Conservation (phyloP, 2,113 vertebrate genomes). For the Irena cyanogastra region DNA sequence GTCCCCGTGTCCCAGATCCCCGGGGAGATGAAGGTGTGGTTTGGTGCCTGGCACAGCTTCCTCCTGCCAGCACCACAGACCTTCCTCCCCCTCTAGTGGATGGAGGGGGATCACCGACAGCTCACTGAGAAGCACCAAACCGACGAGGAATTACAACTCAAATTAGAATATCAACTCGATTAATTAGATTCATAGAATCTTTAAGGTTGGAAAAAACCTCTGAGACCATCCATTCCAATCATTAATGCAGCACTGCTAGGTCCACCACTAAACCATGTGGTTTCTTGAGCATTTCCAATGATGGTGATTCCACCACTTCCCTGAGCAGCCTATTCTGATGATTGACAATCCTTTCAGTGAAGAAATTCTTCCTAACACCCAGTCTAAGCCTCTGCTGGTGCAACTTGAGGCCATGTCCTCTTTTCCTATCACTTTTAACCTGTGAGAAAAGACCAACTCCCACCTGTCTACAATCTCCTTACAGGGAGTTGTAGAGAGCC, state of each 20-base stretch:
- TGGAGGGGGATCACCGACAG: background rate
- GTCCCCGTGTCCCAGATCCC: background rate
- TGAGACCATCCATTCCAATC: background rate
- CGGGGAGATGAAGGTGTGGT: background rate
- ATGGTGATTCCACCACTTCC: background rate
- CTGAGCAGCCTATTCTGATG: background rate
- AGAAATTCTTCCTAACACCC: background rate
- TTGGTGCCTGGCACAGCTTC: fast-evolving
- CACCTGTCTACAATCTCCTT: background rate
- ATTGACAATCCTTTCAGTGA: background rate
- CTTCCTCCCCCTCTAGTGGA: conserved; percentile 48
- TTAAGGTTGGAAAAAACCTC: background rate
- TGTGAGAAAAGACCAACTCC: background rate
- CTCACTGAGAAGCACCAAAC: background rate
- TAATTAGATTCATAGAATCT: background rate
- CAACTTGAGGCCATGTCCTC: background rate
- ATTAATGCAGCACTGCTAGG: background rate
- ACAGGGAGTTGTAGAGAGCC: background rate
- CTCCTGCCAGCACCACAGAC: background rate
- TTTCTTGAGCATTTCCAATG: background rate
- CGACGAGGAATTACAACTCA: background rate
- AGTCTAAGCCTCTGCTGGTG: too few relatives aligned
- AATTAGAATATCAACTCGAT: background rate
- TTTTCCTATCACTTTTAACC: background rate
- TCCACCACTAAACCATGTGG: background rate